These are phyloP conservation scores for Cossypha caffra DNA, from an alignment of 2,797 vertebrate species.

Conservation along the genomic window DNA sequence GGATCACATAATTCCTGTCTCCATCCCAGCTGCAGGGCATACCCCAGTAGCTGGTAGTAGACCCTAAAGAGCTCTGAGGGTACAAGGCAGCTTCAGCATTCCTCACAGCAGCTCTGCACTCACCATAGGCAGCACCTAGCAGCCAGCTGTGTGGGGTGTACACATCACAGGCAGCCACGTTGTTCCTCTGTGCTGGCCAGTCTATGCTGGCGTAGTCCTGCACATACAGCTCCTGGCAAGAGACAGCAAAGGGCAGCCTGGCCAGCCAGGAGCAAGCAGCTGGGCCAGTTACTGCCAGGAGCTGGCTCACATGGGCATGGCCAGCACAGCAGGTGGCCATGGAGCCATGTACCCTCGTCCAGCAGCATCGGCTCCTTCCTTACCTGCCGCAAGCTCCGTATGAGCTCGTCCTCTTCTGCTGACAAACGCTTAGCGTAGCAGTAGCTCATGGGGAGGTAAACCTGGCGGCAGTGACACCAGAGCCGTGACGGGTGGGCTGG, in stretches of 20 bases:
- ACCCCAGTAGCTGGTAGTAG: not conserved
- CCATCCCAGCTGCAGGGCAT: not conserved
- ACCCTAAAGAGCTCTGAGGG: not conserved
- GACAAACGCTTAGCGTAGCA: slow-evolving; percentile 87
- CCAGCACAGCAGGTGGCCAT: not conserved
- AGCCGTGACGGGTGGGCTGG: slow-evolving; percentile 91
- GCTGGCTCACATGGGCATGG: not conserved
- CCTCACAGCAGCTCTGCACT: not conserved
- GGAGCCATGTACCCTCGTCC: accelerated
- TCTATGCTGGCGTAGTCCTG: slow-evolving; percentile 87
- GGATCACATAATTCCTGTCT: not conserved
- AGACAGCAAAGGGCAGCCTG: not conserved
- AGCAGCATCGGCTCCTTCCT: not conserved
- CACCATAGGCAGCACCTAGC: slow-evolving; percentile 78
- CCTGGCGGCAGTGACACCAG: slow-evolving; percentile 98
- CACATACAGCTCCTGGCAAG: slow-evolving; percentile 88
- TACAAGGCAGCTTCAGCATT: not conserved
- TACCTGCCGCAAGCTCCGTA: slow-evolving; percentile 92
- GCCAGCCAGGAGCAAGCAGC: not conserved
- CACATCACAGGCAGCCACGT: slow-evolving; percentile 85
- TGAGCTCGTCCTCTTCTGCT: slow-evolving; percentile 84
- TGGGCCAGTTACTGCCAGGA: not conserved
- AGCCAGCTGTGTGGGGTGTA: slow-evolving; percentile 91
- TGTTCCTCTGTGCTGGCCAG: slow-evolving; percentile 92
- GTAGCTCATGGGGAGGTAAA: slow-evolving; percentile 97